phyloP scores from a whole-genome alignment of 2,113 vertebrate species.

The Galeopterus variegatus region DNA sequence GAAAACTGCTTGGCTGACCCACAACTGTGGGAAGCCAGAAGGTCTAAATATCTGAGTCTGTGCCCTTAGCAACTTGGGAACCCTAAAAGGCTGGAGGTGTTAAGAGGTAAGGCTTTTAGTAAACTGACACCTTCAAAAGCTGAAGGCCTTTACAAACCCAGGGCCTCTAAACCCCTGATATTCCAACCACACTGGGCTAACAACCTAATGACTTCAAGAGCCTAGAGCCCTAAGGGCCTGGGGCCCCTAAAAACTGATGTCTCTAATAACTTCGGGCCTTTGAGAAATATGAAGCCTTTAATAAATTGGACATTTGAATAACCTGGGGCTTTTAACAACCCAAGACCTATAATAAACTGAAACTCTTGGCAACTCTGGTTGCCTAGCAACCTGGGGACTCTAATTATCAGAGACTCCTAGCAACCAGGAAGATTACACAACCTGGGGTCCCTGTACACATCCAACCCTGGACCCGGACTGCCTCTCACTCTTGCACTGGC shows the following conservation, averaged over 20 bases:
- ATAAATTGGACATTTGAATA: constrained; percentile 76
- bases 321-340: constrained; percentile 74
- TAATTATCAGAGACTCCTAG: constrained; percentile 78
- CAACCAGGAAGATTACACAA: constrained; percentile 63
- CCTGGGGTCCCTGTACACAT: constrained; percentile 18
- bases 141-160: not conserved
- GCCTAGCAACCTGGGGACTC: constrained; percentile 80
- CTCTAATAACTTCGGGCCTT: constrained; percentile 54
- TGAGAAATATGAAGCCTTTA: constrained; percentile 58
- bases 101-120: not conserved
- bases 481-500: not conserved
- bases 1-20: not conserved
- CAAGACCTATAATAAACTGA: constrained; percentile 77
- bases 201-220: not conserved
- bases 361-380: constrained; percentile 79
- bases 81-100: not conserved
- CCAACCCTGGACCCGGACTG: not conserved
- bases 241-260: not conserved
- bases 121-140: not conserved
- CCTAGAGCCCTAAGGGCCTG: not conserved
- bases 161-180: not conserved
- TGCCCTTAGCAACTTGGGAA: not conserved
- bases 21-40: not conserved
- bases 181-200: not conserved
- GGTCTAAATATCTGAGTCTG: not conserved